Evolutionary conservation across 2,888 invertebrate species (phyloP), one percentile per base, ranked within the genome.

Genomic region (Linnaemya tessellans): DNA sequence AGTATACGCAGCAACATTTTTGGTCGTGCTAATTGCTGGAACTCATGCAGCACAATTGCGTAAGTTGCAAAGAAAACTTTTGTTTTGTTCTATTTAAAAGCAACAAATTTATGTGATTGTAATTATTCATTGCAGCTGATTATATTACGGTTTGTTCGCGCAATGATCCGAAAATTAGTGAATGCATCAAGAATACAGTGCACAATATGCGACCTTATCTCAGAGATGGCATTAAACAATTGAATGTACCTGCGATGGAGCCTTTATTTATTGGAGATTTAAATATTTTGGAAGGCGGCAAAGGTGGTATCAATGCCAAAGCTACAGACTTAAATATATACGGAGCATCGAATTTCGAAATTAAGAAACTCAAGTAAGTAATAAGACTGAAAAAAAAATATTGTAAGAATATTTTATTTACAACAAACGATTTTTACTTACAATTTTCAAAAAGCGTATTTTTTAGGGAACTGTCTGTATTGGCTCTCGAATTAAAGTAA

Each of bases 181-280:
- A 94, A 38, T 97, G 97, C 89, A 93, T 96, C 0, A 93, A 92
- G 88, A 91, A 94, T 20, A 94, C 94, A 5, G 93, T 96, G 5
- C 95, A 96, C 85, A 92, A 92, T 0, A 92, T 96, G 88, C 93
- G 94, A 22, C 94, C 95, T 0, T 93, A 94, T 82, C 91, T 97
- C 41, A 92, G 92, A 0, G 89, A 93, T 7, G 97, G 96, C 10
- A 95, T 97, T 49, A 94, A 94, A 0, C 95, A 95, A 88, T 91
- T 96, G 9, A 93, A 94, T 38, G 94, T 96, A 13, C 96, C 96
- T 0, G 93, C 95, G 0, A 92, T 96, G 88, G 96, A 97, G 86
- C 97, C 97, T 0, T 94, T 97, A 82, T 92, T 91, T 30, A 93
- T 97, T 13, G 95, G 96, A 0, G 94, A 95, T 43, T 92, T 96